These are phyloP conservation scores for Phaethon lepturus DNA, from an alignment of 2,113 vertebrate genomes.

Conservation along the genomic window DNA sequence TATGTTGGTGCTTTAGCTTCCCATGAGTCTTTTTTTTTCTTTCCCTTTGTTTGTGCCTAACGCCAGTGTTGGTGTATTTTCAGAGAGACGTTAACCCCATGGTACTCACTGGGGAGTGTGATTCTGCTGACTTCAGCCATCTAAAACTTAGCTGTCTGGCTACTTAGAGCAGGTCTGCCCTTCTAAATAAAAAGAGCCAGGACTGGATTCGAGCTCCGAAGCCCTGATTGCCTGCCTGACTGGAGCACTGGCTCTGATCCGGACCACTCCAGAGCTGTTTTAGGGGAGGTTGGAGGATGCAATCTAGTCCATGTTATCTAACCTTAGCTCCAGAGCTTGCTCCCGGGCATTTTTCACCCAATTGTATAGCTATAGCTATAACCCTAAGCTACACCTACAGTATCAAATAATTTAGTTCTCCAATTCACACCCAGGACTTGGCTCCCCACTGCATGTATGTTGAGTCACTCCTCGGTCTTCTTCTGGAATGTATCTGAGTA, in stretches of 20 bases:
- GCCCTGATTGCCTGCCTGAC: background rate
- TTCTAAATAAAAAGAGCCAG: background rate
- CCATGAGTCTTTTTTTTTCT: background rate
- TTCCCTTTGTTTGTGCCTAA: background rate
- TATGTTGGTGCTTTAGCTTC: background rate
- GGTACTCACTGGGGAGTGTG: fast-evolving
- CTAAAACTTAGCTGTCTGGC: background rate
- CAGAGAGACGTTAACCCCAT: background rate
- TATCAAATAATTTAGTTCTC: background rate
- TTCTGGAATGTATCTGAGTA: background rate
- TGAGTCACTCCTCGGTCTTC: background rate
- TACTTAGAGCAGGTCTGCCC: background rate
- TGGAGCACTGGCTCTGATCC: background rate
- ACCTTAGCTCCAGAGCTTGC: background rate
- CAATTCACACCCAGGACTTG: background rate
- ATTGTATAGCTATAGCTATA: background rate
- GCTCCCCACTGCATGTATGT: fast-evolving
- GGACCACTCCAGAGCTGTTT: background rate
- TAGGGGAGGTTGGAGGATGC: background rate
- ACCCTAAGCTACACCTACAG: background rate
- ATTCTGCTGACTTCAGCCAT: background rate
- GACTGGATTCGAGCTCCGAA: background rate
- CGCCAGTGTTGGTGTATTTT: background rate
- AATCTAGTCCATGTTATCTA: background rate
- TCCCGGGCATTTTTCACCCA: background rate